These are phyloP conservation scores for Tridacna gigas DNA, from an alignment of 2,888 invertebrate species.

Conservation along the genomic window DNA sequence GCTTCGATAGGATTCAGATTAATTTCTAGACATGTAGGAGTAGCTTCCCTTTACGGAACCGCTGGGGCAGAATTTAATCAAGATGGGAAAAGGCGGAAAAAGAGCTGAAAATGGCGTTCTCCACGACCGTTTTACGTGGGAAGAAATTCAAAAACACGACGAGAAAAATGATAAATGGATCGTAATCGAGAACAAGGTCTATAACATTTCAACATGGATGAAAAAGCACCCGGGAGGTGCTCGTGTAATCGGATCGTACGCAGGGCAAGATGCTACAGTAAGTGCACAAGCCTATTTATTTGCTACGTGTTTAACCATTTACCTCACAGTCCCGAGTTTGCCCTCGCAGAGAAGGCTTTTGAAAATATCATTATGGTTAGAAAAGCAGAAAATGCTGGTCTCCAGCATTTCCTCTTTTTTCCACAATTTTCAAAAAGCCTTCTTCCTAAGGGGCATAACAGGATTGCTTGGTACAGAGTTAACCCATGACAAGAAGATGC, in stretches of 20 bases:
- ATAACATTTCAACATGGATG: slow-evolving; percentile 79
- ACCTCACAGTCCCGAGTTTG: no score
- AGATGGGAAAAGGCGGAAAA: slow-evolving; percentile 65
- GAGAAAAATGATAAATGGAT: slow-evolving; percentile 78
- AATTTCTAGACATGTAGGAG: not conserved
- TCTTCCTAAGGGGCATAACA: no score
- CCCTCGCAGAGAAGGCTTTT: no score
- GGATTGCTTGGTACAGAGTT: no score
- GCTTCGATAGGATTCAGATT: slow-evolving; percentile 9
- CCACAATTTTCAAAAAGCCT: no score
- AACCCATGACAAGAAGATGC: no score
- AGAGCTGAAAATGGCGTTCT: slow-evolving; percentile 27
- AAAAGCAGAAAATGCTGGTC: no score
- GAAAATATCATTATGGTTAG: no score
- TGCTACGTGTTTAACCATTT: not conserved
- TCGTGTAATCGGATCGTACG: slow-evolving; percentile 77
- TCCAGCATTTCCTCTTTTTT: no score
- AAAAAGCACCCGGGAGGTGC: slow-evolving; percentile 82
- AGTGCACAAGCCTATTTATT: slow-evolving; percentile 18
- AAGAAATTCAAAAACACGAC: slow-evolving; percentile 77
- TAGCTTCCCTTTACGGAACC: slow-evolving; percentile 14
- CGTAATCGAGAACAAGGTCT: slow-evolving; percentile 79
- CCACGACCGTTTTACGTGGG: slow-evolving; percentile 69
- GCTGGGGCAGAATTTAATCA: not conserved
- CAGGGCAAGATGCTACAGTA: slow-evolving; percentile 83